Evolutionary conservation across 2,797 vertebrate species (phyloP).

Genomic region (Coregonus ussuriensis): DNA sequence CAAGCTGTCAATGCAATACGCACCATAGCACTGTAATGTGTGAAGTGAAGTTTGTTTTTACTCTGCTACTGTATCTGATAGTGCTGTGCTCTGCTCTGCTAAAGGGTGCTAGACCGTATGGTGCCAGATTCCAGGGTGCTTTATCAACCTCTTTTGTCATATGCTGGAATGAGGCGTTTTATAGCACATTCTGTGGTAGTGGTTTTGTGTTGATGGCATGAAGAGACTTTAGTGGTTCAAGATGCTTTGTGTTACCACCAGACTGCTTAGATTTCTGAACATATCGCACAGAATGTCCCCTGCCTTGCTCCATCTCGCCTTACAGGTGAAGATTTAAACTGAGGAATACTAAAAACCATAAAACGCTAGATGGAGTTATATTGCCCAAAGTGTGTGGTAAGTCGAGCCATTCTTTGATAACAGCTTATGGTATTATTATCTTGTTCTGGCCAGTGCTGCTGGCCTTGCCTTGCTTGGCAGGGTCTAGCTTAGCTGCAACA

Average conservation of each 20-base stretch:
- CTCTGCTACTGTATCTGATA: neutral
- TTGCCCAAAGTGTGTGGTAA: neutral
- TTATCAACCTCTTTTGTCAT: neutral
- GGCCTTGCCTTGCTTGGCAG: neutral
- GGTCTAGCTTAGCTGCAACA: neutral
- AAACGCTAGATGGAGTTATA: neutral
- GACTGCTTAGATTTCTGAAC: neutral
- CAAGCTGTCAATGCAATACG: too few species aligned
- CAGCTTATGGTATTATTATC: neutral
- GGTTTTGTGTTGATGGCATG: constrained; percentile 1
- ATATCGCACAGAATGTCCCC: neutral
- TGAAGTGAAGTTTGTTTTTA: too few species aligned
- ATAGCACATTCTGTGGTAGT: neutral
- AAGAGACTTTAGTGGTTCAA: neutral
- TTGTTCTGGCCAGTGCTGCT: neutral
- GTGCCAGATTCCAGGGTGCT: neutral
- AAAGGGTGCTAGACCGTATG: neutral
- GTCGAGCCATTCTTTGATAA: neutral
- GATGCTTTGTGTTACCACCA: neutral
- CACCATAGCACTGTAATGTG: too few species aligned
- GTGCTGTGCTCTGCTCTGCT: neutral
- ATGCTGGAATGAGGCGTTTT: neutral
- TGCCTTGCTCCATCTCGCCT: neutral
- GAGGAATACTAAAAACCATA: neutral
- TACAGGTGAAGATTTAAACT: neutral